These are phyloP conservation scores for Cheirogaleus medius DNA, from an alignment of 2,113 vertebrate species.

Conservation along the genomic window DNA sequence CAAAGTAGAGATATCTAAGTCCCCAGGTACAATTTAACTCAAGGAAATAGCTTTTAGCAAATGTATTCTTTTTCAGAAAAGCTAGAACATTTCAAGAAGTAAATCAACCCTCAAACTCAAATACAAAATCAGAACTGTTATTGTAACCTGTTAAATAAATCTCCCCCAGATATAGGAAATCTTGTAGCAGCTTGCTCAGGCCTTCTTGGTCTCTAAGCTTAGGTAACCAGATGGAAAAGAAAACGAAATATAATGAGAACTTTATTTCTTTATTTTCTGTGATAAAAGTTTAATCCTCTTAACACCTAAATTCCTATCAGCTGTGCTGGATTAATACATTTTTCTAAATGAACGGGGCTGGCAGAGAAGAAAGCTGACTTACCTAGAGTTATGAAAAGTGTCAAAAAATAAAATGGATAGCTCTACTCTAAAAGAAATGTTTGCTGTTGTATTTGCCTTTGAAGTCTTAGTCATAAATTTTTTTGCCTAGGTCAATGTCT, in stretches of 20 bases:
- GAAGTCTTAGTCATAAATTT: too few species aligned
- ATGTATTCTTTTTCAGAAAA: background rate
- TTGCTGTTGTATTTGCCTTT: too few species aligned
- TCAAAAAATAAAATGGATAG: background rate
- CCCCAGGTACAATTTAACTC: background rate
- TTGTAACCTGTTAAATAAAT: background rate
- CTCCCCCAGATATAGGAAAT: background rate
- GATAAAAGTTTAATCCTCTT: background rate
- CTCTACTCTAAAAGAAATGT: background rate
- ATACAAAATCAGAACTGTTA: background rate
- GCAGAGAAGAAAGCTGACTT: background rate
- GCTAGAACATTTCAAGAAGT: background rate
- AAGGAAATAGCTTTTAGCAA: background rate
- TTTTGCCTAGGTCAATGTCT: too few species aligned
- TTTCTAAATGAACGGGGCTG: background rate
- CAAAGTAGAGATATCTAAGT: background rate
- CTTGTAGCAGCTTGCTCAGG: background rate
- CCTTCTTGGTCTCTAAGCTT: background rate
- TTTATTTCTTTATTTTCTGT: background rate
- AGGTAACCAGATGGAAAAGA: background rate
- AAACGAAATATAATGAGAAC: background rate
- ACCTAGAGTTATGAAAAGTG: background rate
- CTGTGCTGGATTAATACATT: background rate
- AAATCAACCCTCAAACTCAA: conserved; percentile 11
- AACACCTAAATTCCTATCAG: background rate